phyloP scores from a whole-genome alignment of 2,888 invertebrate species.

The Cenopis cana region DNA sequence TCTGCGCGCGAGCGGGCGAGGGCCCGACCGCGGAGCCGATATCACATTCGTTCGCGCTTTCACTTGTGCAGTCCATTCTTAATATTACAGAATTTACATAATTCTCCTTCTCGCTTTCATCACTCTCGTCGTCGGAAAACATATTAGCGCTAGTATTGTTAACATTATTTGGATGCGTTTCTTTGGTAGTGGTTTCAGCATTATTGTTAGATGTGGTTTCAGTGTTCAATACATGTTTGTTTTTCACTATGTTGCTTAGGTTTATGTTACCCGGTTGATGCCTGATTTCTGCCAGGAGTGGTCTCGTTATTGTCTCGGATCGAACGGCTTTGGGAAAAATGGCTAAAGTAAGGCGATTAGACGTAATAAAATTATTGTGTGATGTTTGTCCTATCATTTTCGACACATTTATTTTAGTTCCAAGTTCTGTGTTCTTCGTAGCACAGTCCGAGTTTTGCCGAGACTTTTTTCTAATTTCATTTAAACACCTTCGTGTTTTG shows the following conservation, averaged over 20 bases:
- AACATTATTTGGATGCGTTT: slow-evolving; percentile 25
- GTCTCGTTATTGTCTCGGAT: slow-evolving; percentile 73
- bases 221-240: slow-evolving; percentile 6
- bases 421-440: slow-evolving; percentile 25
- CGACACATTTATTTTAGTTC: slow-evolving; percentile 39
- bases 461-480: slow-evolving; percentile 70
- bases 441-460: slow-evolving; percentile 47
- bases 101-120: slow-evolving; percentile 2
- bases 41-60: slow-evolving; percentile 1
- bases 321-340: slow-evolving; percentile 69
- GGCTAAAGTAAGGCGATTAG: slow-evolving; percentile 66
- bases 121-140: slow-evolving; percentile 28
- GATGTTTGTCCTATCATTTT: slow-evolving; percentile 43
- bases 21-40: slow-evolving; percentile 12
- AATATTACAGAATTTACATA: slow-evolving; percentile 21
- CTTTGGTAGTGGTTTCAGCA: neutral
- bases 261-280: slow-evolving; percentile 48
- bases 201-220: slow-evolving; percentile 10
- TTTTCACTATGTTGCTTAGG: slow-evolving; percentile 32
- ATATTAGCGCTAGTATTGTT: slow-evolving; percentile 26
- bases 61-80: slow-evolving; percentile 23
- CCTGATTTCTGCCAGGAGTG: slow-evolving; percentile 56
- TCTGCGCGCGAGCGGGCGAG: slow-evolving; percentile 9
- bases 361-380: slow-evolving; percentile 59
- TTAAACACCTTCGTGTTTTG: slow-evolving; percentile 69